Evolutionary conservation across 1,140 invertebrate genomes (phyloP), one percentile per base, ranked within the genome.

Genomic region (Trichonephila clavata): DNA sequence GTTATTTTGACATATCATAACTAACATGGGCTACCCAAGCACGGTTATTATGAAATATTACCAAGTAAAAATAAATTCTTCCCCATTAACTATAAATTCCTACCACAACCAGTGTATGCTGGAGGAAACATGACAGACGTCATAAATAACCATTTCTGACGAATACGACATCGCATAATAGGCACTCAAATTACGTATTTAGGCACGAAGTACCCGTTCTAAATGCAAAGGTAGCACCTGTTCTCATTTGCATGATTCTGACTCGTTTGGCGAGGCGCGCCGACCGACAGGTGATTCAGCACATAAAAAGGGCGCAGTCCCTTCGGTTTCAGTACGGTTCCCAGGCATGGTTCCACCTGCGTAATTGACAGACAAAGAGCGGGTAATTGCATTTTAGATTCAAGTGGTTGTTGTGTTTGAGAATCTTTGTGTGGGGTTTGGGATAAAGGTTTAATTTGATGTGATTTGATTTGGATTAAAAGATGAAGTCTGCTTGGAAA

Each of bases 191-290:
- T 84, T 84, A 84, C 83, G 83, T 50, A 84, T 57, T 84, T 84
- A 60, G 27, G 57, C 83, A 84, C 83, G 83, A 84, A 50, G 50
- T 50, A 50, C 10, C 50, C 50, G 50, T 50, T 50, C 50, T 50
- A 50, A 80, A 43, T 5, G 50, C 83, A 59, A 21, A 50, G 43
- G 21, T 77, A 77, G 24, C 83, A 84, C 83, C 83, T 84, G 83
- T 84, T 84, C 83, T 59, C 83, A 84, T 84, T 84, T 84, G 83
- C 83, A 84, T 84, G 83, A 84, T 39, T 83, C 50, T 50, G 50
- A 21, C 39, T 32, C 39, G 80, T 39, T 57, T 39, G 43, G 81
- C 16, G 50, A 57, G 39, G 83, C 10, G 57, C 8, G 83, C 57
- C 21, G 50, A 20, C 83, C 14, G 83, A 50, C 50, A 80, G 83